These are phyloP conservation scores for Brachypodius melanocephalos DNA, from an alignment of 2,113 vertebrate species.

Conservation along the genomic window DNA sequence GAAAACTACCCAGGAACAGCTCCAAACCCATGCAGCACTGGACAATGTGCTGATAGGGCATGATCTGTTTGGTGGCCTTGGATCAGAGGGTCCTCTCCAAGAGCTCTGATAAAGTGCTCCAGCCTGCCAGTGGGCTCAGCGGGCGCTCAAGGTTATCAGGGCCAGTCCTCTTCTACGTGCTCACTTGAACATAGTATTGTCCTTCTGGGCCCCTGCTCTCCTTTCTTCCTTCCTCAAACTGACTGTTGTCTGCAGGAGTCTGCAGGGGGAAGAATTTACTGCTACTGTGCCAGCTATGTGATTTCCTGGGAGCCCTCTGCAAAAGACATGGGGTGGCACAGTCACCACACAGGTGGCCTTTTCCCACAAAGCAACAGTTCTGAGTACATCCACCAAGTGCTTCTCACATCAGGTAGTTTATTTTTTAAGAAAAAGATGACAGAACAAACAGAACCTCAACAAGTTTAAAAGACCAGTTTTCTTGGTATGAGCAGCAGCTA, in stretches of 20 bases:
- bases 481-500: neutral
- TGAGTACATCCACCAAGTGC: neutral
- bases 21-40: accelerated
- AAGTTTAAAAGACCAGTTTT: neutral
- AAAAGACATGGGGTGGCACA: neutral
- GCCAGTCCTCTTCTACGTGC: neutral
- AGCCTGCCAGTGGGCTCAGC: neutral
- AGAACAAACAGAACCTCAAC: neutral
- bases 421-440: neutral
- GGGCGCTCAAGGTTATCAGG: neutral
- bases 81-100: neutral
- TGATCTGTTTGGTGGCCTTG: neutral
- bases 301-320: neutral
- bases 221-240: neutral
- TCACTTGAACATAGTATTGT: neutral
- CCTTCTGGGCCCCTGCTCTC: neutral
- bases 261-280: neutral
- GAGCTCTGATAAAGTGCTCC: neutral
- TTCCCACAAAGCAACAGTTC: neutral
- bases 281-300: neutral
- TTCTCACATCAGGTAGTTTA: neutral
- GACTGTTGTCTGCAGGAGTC: neutral
- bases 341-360: accelerated
- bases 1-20: neutral
- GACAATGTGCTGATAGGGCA: neutral